Evolutionary conservation across 1,140 invertebrate species (phyloP).

Genomic region (Coenobita brevimanus): DNA sequence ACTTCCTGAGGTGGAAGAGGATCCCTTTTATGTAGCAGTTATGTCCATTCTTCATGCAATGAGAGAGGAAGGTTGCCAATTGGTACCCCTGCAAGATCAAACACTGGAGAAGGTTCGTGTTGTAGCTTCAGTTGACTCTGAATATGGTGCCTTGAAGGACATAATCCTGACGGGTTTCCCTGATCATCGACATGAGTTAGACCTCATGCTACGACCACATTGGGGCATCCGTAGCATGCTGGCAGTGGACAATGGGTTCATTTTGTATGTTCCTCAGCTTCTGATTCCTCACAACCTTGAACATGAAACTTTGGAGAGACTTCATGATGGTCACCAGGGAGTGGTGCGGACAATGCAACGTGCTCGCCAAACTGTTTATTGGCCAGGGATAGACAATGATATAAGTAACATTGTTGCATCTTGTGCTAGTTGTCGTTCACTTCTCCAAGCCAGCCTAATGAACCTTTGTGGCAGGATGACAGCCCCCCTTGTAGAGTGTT

Average conservation of each 20-base stretch:
- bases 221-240: background rate
- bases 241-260: background rate
- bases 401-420: constrained; percentile 1
- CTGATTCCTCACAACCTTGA: background rate
- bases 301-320: background rate
- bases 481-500: background rate
- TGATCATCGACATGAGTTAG: background rate
- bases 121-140: too few relatives aligned
- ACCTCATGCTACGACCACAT: background rate
- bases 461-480: constrained; percentile 3
- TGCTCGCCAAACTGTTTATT: constrained; percentile 4
- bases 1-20: too few relatives aligned
- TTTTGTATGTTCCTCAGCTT: background rate
- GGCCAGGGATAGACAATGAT: constrained; percentile 5
- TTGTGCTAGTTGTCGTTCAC: background rate
- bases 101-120: too few relatives aligned
- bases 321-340: background rate
- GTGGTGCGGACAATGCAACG: background rate
- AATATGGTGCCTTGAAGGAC: background rate
- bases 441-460: background rate
- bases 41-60: too few relatives aligned
- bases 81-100: too few relatives aligned
- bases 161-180: constrained; percentile 1
- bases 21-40: too few relatives aligned
- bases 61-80: too few relatives aligned